These are phyloP conservation scores for Bombylius major DNA, from an alignment of 2,888 invertebrate genomes.

Conservation along the genomic window DNA sequence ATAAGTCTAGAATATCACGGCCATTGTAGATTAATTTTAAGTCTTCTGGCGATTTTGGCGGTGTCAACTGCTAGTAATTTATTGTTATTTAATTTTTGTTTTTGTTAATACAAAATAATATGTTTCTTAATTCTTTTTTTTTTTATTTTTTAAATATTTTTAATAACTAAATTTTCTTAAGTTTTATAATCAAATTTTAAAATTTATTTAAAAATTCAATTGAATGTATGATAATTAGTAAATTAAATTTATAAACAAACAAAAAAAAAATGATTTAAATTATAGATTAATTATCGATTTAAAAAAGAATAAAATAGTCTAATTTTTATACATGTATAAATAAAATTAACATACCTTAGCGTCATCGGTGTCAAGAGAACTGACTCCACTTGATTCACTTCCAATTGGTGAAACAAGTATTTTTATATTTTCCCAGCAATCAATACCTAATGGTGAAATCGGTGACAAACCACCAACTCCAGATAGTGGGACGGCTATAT, in stretches of 20 bases:
- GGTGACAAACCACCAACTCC: slow-evolving; percentile 30
- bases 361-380: slow-evolving; percentile 40
- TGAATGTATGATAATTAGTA: no score
- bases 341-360: slow-evolving; percentile 15
- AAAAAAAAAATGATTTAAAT: no score
- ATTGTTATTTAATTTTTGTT: not conserved
- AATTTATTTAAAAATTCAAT: no score
- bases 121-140: no score
- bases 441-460: slow-evolving; percentile 20
- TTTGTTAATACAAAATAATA: no score
- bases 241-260: no score
- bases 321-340: no score
- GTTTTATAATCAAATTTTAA: no score
- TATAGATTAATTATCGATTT: no score
- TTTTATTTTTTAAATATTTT: no score
- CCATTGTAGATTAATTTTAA: slow-evolving; percentile 40
- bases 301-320: no score
- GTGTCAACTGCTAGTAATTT: not conserved
- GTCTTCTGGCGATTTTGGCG: slow-evolving; percentile 15
- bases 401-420: slow-evolving; percentile 34
- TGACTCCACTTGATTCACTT: slow-evolving; percentile 50
- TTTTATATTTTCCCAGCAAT: slow-evolving; percentile 20
- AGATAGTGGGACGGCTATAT: slow-evolving; percentile 46
- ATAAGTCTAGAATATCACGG: slow-evolving; percentile 47
- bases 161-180: no score